These are phyloP conservation scores for Chaetodon trifasciatus DNA, from an alignment of 2,797 vertebrate species.

Conservation along the genomic window DNA sequence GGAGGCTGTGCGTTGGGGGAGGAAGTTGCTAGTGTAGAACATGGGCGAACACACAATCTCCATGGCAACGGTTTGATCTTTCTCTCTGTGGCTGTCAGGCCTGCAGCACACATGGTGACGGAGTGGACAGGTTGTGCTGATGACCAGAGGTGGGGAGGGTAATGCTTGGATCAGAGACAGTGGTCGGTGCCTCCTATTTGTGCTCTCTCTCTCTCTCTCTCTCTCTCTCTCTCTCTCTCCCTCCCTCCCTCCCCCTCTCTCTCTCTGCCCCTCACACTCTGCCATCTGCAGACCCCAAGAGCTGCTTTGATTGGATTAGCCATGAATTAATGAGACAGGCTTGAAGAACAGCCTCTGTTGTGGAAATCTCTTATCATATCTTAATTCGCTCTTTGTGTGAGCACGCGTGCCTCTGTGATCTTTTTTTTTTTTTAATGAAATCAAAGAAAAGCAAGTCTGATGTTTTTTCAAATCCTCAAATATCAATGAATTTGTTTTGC, in stretches of 20 bases:
- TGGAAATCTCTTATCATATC: conserved; percentile 83
- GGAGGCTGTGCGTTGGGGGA: conserved; percentile 72
- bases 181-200: conserved; percentile 41
- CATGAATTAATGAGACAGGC: conserved; percentile 84
- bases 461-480: conserved; percentile 12
- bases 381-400: conserved; percentile 80
- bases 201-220: conserved; percentile 15
- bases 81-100: conserved; percentile 79
- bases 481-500: conserved; percentile 5
- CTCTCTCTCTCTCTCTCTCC: conserved; percentile 19
- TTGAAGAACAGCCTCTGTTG: conserved; percentile 79
- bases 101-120: conserved; percentile 77
- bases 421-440: conserved; percentile 50
- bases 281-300: conserved; percentile 82
- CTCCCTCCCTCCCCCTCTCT: not conserved
- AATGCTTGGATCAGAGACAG: conserved; percentile 58
- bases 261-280: conserved; percentile 56
- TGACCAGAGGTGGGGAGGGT: conserved; percentile 70
- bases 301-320: conserved; percentile 85
- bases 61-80: conserved; percentile 86
- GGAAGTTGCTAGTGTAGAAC: conserved; percentile 76
- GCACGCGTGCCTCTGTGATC: conserved; percentile 62
- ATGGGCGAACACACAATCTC: conserved; percentile 85
- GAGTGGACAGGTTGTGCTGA: conserved; percentile 82
- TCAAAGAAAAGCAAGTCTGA: conserved; percentile 39